Evolutionary conservation across 2,797 vertebrate genomes (phyloP).

Genomic region (Hippocampus kuda): DNA sequence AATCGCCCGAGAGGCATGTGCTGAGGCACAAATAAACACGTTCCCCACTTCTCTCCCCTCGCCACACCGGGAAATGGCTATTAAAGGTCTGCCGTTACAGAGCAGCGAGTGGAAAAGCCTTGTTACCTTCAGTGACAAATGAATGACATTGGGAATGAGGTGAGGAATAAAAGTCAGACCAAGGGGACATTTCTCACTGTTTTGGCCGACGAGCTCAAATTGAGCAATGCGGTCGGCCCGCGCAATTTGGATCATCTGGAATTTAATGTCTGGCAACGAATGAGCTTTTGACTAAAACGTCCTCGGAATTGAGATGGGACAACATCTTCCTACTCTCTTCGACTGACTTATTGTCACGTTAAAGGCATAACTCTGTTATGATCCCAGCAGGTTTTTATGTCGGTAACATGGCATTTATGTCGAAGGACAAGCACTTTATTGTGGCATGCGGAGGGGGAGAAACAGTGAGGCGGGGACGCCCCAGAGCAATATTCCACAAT

Average conservation of each 20-base stretch:
- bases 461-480: constrained; percentile 2
- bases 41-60: constrained; percentile 60
- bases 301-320: constrained; percentile 1
- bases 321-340: neutral
- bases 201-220: constrained; percentile 37
- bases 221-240: constrained; percentile 31
- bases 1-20: constrained; percentile 75
- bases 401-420: constrained; percentile 9
- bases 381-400: constrained; percentile 12
- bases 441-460: neutral
- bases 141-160: constrained; percentile 75
- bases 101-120: constrained; percentile 67
- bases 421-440: constrained; percentile 14
- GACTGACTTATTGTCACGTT: constrained; percentile 7
- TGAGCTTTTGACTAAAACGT: constrained; percentile 15
- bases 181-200: constrained; percentile 60
- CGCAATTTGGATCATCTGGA: constrained; percentile 32
- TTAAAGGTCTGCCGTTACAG: constrained; percentile 74
- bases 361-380: constrained; percentile 9
- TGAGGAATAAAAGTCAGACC: constrained; percentile 63
- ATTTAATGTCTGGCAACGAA: constrained; percentile 25
- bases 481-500: constrained; percentile 2
- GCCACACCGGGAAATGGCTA: constrained; percentile 72
- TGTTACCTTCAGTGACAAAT: constrained; percentile 75
- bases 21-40: constrained; percentile 76